phyloP scores from a whole-genome alignment of 2,797 vertebrate species.

The Hafferia zeledoni region DNA sequence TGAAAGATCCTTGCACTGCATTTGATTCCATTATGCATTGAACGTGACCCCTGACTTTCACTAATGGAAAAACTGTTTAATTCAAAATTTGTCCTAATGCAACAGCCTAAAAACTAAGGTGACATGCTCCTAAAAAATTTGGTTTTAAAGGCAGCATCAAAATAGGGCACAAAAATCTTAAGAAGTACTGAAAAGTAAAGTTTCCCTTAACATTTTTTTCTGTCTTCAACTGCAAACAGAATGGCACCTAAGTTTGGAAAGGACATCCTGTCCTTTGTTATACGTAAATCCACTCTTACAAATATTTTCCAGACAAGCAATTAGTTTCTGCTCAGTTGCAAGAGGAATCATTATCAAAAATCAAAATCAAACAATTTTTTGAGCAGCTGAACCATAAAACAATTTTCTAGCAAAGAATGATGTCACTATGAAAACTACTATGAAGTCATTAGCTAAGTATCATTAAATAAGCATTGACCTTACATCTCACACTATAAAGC shows the following conservation, averaged over 20 bases:
- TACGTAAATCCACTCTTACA: not conserved
- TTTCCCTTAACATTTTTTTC: not conserved
- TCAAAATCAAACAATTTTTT: not conserved
- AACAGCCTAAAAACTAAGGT: not conserved
- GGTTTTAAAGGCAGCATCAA: not conserved
- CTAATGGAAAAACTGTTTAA: not conserved
- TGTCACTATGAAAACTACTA: not conserved
- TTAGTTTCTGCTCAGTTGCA: not conserved
- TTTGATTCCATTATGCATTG: not conserved
- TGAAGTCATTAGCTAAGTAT: not conserved
- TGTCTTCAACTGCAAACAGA: not conserved
- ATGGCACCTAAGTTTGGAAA: not conserved
- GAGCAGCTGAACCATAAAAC: not conserved
- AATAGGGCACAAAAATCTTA: not conserved
- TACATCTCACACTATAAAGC: not conserved
- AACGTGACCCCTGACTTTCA: not conserved
- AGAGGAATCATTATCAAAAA: not conserved
- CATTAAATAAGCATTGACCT: slow-evolving; percentile 8
- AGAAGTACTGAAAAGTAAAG: not conserved
- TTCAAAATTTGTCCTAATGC: not conserved
- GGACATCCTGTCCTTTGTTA: not conserved
- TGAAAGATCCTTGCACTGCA: not conserved
- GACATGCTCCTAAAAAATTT: not conserved
- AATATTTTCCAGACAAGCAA: not conserved
- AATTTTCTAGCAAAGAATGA: not conserved